These are phyloP conservation scores for Saccopteryx bilineata DNA, from an alignment of 2,113 vertebrate species.

Conservation along the genomic window DNA sequence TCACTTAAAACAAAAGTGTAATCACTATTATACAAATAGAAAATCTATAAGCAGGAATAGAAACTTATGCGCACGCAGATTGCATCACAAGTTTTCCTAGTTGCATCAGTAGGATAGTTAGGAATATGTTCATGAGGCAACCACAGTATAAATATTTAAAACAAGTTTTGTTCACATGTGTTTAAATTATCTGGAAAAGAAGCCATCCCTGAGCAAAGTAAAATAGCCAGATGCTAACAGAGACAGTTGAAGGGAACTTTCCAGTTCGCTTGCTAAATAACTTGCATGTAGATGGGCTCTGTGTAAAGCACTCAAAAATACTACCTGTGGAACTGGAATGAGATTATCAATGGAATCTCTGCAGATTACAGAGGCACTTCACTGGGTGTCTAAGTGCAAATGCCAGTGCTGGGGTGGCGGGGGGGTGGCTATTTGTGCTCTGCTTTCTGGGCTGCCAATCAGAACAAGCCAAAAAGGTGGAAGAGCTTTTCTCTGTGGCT, in stretches of 20 bases:
- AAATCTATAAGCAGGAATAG: background rate
- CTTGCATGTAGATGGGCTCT: background rate
- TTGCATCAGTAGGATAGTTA: background rate
- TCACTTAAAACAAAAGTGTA: slow-evolving; percentile 20
- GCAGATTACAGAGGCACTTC: background rate
- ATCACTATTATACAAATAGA: background rate
- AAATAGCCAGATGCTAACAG: background rate
- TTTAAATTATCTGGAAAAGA: slow-evolving; percentile 27
- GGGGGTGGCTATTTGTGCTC: background rate
- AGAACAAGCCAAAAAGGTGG: background rate
- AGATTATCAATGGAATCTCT: background rate
- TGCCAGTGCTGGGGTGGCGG: too few relatives aligned
- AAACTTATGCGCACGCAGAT: background rate
- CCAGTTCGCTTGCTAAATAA: slow-evolving; percentile 1
- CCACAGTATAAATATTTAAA: background rate
- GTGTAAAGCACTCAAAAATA: background rate
- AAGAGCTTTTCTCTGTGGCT: background rate
- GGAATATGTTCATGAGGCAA: background rate
- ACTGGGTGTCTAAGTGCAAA: background rate
- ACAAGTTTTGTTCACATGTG: background rate
- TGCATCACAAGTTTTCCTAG: background rate
- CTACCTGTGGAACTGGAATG: background rate
- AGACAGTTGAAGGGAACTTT: background rate
- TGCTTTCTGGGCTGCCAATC: background rate
- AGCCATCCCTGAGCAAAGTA: background rate